A percentile compares a stretch with the other conserved stretches of the same genome.
phyloP scores from a whole-genome alignment of 1,140 invertebrate genomes.

The Chrysomallon squamiferum region DNA sequence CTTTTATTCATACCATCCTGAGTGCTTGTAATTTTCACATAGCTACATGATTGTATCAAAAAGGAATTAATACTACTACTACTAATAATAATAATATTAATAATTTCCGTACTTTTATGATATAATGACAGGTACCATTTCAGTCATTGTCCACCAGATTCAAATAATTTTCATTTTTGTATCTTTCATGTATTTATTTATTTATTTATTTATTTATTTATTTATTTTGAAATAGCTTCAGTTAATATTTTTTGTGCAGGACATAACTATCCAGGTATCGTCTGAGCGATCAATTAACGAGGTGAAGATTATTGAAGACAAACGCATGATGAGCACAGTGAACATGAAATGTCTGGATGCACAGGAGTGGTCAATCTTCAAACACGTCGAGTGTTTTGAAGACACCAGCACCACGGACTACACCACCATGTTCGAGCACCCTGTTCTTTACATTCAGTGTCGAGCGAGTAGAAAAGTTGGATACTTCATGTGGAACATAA shows the following conservation, averaged over 20 bases:
- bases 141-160: too few species aligned
- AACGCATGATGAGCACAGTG: constrained; percentile 31
- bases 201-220: too few species aligned
- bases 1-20: too few species aligned
- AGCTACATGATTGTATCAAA: too few species aligned
- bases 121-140: too few species aligned
- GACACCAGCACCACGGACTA: constrained; percentile 42
- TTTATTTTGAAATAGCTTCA: too few species aligned
- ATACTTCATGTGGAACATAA: constrained; percentile 55
- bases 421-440: constrained; percentile 43
- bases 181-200: too few species aligned
- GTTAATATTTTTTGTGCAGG: constrained; percentile 21
- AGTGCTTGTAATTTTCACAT: too few species aligned
- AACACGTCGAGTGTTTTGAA: constrained; percentile 45
- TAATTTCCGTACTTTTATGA: too few species aligned
- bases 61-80: too few species aligned
- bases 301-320: constrained; percentile 45
- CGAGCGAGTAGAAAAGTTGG: constrained; percentile 45
- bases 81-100: too few species aligned
- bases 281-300: constrained; percentile 40
- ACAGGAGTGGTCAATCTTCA: constrained; percentile 47
- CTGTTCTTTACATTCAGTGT: constrained; percentile 43
- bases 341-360: constrained; percentile 32
- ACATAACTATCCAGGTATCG: constrained; percentile 40
- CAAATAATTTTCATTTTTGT: too few species aligned